These are phyloP conservation scores for Hybos culiciformis DNA, from an alignment of 2,888 invertebrate genomes.

Conservation along the genomic window DNA sequence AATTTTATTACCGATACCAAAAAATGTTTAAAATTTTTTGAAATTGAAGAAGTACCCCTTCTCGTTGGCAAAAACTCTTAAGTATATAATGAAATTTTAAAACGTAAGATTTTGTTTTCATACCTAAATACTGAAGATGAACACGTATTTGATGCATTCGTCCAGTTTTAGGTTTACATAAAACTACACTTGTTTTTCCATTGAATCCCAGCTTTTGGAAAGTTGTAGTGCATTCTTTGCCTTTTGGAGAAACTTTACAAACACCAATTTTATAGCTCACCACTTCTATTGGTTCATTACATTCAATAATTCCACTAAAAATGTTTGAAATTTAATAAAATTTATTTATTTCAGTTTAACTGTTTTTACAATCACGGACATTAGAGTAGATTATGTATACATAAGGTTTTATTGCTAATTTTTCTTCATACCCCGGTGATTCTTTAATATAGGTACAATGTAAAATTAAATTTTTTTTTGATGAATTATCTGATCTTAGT, in stretches of 20 bases:
- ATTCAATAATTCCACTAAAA: constrained; percentile 62
- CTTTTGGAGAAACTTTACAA: constrained; percentile 82
- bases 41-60: neutral
- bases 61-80: neutral
- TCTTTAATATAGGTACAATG: neutral
- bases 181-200: constrained; percentile 80
- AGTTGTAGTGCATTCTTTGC: constrained; percentile 83
- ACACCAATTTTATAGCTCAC: constrained; percentile 94
- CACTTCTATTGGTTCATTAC: constrained; percentile 81
- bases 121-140: constrained; percentile 93
- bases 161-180: constrained; percentile 90
- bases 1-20: too few relatives aligned
- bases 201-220: constrained; percentile 85
- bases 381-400: too few relatives aligned
- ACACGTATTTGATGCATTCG: constrained; percentile 98
- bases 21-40: neutral
- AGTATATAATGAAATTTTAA: too few relatives aligned
- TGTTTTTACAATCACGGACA: too few relatives aligned
- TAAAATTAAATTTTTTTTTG: neutral
- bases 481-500: neutral
- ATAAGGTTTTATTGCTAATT: too few relatives aligned
- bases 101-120: constrained; percentile 17
- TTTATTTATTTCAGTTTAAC: too few relatives aligned
- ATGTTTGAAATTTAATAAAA: neutral
- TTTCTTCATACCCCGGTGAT: neutral